These are phyloP conservation scores for Gambusia holbrooki DNA, from an alignment of 2,113 vertebrate species.

Conservation along the genomic window DNA sequence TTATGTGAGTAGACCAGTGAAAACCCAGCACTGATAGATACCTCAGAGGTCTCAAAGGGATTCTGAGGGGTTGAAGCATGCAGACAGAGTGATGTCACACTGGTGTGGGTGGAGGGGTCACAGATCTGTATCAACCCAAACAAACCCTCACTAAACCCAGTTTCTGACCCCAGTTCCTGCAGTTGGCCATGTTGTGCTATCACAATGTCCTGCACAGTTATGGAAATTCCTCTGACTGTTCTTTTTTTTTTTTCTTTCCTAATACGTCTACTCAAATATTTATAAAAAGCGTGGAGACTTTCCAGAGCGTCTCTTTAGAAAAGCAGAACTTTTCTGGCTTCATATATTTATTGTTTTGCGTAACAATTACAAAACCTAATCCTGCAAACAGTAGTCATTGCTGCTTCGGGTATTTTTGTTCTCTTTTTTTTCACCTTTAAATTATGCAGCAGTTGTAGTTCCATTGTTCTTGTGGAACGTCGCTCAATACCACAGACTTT, in stretches of 20 bases:
- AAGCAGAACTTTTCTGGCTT: background rate
- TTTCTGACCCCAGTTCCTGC: constrained; percentile 12
- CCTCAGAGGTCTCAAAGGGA: constrained; percentile 46
- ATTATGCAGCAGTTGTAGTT: background rate
- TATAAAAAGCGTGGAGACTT: background rate
- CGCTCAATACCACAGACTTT: constrained; percentile 52
- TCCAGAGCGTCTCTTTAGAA: background rate
- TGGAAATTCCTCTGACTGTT: constrained; percentile 26
- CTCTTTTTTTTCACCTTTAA: constrained; percentile 33
- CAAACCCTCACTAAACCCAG: constrained; percentile 46
- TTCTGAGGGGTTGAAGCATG: constrained; percentile 50
- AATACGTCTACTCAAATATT: constrained; percentile 19
- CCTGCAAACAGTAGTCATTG: constrained; percentile 2
- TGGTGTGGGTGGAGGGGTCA: constrained; percentile 21
- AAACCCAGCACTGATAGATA: constrained; percentile 56
- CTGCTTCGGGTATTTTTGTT: constrained; percentile 30
- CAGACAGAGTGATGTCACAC: constrained; percentile 68
- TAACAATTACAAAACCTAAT: constrained; percentile 9
- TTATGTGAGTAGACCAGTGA: constrained; percentile 15
- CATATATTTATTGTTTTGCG: background rate
- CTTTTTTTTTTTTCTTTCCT: constrained; percentile 3
- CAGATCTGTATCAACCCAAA: constrained; percentile 62
- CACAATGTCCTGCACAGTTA: constrained; percentile 16
- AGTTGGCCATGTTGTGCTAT: constrained; percentile 11
- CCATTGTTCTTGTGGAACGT: constrained; percentile 21